Conservation (phyloP, 1,140 invertebrate species). For the Teleogryllus occipitalis region DNA sequence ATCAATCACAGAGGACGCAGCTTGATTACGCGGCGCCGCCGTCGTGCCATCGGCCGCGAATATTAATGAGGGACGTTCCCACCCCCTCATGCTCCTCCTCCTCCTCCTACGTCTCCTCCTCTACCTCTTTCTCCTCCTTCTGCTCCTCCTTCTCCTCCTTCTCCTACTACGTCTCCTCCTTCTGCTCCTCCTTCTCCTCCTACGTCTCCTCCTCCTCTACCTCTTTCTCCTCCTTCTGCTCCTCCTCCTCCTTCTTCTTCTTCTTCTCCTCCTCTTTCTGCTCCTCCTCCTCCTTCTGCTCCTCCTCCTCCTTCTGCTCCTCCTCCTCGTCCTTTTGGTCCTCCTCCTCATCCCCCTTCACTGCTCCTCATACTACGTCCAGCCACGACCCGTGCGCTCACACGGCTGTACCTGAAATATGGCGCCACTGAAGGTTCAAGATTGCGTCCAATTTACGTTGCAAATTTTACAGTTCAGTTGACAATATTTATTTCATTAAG, state of each 20-base stretch:
- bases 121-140: background rate
- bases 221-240: background rate
- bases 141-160: background rate
- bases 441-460: no score
- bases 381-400: no score
- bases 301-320: background rate
- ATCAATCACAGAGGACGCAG: background rate
- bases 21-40: background rate
- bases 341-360: background rate
- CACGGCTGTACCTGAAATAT: no score
- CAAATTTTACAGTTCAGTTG: no score
- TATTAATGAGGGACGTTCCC: background rate
- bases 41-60: background rate
- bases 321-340: no score
- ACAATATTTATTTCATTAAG: no score
- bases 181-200: background rate
- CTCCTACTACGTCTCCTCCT: background rate
- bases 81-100: background rate
- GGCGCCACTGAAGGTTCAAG: no score
- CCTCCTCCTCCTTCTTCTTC: background rate
- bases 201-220: no score
- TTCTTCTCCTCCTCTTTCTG: no score
- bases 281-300: background rate
- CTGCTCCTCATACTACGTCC: no score
- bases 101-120: background rate